Conservation (phyloP, 2,797 vertebrate species). For the Leptoclinus maculatus region DNA sequence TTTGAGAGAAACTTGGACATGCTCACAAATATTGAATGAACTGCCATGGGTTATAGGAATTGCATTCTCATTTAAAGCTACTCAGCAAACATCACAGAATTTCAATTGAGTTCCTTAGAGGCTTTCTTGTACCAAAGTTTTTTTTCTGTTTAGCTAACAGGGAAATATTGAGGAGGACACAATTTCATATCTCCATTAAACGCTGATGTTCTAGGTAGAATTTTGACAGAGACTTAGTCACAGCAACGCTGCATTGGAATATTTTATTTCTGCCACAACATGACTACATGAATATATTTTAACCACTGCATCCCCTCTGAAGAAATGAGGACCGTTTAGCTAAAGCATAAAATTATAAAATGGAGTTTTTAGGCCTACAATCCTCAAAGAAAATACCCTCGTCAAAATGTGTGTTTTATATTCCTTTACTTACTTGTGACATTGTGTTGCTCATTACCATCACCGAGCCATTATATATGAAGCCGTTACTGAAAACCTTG, state of each 20-base stretch:
- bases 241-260: slow-evolving; percentile 37
- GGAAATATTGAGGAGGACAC: slow-evolving; percentile 31
- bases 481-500: slow-evolving; percentile 65
- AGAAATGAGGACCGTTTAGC: slow-evolving; percentile 15
- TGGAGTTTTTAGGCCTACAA: slow-evolving; percentile 28
- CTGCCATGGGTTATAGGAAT: slow-evolving; percentile 65
- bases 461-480: slow-evolving; percentile 65
- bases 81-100: slow-evolving; percentile 69
- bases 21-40: slow-evolving; percentile 69
- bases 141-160: slow-evolving; percentile 51
- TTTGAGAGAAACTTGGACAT: slow-evolving; percentile 57
- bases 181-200: slow-evolving; percentile 46
- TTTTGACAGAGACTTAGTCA: slow-evolving; percentile 47
- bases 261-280: slow-evolving; percentile 49
- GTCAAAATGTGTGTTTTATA: slow-evolving; percentile 65
- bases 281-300: slow-evolving; percentile 28
- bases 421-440: slow-evolving; percentile 71
- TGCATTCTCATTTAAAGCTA: slow-evolving; percentile 72
- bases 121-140: slow-evolving; percentile 35
- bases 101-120: slow-evolving; percentile 59
- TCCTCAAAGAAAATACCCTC: slow-evolving; percentile 52
- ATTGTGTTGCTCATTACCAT: slow-evolving; percentile 72
- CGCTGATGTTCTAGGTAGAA: slow-evolving; percentile 26
- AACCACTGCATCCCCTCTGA: slow-evolving; percentile 32
- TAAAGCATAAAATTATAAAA: slow-evolving; percentile 52